These are phyloP conservation scores for Phortica okadai DNA, from an alignment of 2,888 invertebrate genomes.

Conservation along the genomic window DNA sequence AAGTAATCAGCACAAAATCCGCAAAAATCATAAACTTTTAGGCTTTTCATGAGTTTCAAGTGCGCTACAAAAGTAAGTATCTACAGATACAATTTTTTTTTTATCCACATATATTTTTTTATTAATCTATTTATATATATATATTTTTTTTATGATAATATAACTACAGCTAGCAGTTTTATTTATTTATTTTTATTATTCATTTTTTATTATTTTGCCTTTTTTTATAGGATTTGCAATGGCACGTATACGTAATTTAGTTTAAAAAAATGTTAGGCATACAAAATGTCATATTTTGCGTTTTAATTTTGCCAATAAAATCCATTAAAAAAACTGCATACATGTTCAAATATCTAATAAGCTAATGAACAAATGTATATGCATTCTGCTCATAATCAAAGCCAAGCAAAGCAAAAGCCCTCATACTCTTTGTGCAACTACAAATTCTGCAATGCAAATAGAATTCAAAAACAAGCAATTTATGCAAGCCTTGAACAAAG, in stretches of 20 bases:
- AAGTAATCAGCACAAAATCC: slow-evolving; percentile 22
- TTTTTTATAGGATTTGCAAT: not conserved
- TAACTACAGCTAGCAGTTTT: not conserved
- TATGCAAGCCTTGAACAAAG: no score
- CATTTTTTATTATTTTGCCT: not conserved
- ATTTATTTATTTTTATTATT: not conserved
- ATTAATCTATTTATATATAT: not conserved
- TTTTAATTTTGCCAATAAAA: not conserved
- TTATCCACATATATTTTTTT: not conserved
- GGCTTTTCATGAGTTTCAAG: slow-evolving; percentile 23
- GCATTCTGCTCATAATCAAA: no score
- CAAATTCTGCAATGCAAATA: no score
- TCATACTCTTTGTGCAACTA: no score
- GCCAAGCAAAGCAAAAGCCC: no score
- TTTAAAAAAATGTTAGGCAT: not conserved
- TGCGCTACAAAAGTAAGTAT: not conserved
- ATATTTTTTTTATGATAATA: not conserved
- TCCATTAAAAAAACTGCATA: not conserved
- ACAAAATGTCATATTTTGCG: not conserved
- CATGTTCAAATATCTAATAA: not conserved
- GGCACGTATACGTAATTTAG: not conserved
- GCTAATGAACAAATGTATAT: not conserved
- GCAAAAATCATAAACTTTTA: not conserved
- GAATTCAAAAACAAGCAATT: no score
- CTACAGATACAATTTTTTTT: not conserved